A percentile compares a stretch with the other conserved stretches of the same genome.
Evolutionary conservation across 2,113 vertebrate genomes (phyloP).

Genomic region (Eclectus roratus): DNA sequence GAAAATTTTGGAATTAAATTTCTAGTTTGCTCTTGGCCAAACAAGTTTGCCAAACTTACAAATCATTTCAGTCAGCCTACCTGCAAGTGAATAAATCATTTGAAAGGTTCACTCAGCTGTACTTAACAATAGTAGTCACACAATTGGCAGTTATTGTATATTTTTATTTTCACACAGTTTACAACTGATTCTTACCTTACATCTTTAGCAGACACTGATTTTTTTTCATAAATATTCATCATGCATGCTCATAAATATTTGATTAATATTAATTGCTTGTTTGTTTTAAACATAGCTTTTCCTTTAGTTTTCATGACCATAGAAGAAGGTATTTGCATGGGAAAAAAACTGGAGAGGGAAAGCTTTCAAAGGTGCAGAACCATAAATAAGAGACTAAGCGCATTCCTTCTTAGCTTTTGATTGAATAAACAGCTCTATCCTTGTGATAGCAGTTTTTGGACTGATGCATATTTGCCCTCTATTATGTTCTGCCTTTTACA

Average conservation of each 20-base stretch:
- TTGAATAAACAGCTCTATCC: not conserved
- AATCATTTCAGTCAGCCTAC: not conserved
- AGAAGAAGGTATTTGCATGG: not conserved
- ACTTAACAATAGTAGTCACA: not conserved
- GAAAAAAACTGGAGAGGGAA: not conserved
- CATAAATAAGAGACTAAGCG: not conserved
- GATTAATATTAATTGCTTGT: slow-evolving; percentile 48
- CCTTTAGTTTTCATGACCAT: not conserved
- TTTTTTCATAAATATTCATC: slow-evolving; percentile 51
- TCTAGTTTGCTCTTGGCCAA: not conserved
- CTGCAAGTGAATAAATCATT: not conserved
- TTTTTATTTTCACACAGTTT: not conserved
- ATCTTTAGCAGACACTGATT: not conserved
- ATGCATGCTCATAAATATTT: slow-evolving; percentile 26
- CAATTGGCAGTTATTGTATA: not conserved
- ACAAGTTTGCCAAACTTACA: not conserved
- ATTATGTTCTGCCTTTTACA: not conserved
- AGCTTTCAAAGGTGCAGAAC: not conserved
- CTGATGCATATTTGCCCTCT: not conserved
- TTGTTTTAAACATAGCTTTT: slow-evolving; percentile 23
- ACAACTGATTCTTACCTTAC: not conserved
- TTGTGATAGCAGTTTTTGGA: not conserved
- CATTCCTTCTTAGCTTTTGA: not conserved
- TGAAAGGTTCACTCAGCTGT: not conserved
- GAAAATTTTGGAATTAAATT: not conserved